phyloP scores from a whole-genome alignment of 2,888 invertebrate genomes.

The Ferdinandea cuprea region DNA sequence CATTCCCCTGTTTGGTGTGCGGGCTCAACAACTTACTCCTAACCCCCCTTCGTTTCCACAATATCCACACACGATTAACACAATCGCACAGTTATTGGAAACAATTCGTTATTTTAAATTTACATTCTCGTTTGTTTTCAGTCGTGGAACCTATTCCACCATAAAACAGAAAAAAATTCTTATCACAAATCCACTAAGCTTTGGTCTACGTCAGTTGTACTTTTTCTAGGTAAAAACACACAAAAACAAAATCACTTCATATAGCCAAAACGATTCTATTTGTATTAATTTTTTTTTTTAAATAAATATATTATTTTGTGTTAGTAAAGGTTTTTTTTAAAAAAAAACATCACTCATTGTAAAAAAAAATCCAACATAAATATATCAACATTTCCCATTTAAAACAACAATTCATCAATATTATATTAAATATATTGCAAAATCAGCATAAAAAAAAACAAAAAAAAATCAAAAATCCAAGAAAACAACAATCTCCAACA shows the following conservation, averaged over 20 bases:
- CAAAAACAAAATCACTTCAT: slow-evolving; percentile 57
- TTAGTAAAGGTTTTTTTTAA: slow-evolving; percentile 10
- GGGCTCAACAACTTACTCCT: too few relatives aligned
- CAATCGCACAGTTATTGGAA: slow-evolving; percentile 17
- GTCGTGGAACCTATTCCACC: slow-evolving; percentile 65
- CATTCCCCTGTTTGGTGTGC: slow-evolving; percentile 14
- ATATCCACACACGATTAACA: slow-evolving; percentile 32
- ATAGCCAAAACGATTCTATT: slow-evolving; percentile 30
- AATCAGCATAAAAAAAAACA: slow-evolving; percentile 39
- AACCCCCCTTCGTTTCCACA: not conserved
- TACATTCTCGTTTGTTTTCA: slow-evolving; percentile 64
- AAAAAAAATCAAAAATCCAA: slow-evolving; percentile 43
- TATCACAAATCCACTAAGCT: slow-evolving; percentile 62
- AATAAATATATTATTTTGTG: slow-evolving; percentile 25
- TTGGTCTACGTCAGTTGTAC: slow-evolving; percentile 65
- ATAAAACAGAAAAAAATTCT: slow-evolving; percentile 64
- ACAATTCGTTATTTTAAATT: slow-evolving; percentile 3
- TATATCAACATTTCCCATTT: slow-evolving; percentile 48
- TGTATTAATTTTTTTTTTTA: slow-evolving; percentile 17
- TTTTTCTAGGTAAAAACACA: slow-evolving; percentile 48
- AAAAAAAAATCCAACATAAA: slow-evolving; percentile 27
- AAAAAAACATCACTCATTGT: slow-evolving; percentile 64
- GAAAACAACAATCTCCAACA: slow-evolving; percentile 62
- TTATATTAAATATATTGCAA: slow-evolving; percentile 37
- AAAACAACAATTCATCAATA: slow-evolving; percentile 28